Percentiles rank a stretch among this genome's conserved stretches.
Conservation (phyloP, 30 jellyfish, hydroid and myxozoan species). For the Mastigias papua region DNA sequence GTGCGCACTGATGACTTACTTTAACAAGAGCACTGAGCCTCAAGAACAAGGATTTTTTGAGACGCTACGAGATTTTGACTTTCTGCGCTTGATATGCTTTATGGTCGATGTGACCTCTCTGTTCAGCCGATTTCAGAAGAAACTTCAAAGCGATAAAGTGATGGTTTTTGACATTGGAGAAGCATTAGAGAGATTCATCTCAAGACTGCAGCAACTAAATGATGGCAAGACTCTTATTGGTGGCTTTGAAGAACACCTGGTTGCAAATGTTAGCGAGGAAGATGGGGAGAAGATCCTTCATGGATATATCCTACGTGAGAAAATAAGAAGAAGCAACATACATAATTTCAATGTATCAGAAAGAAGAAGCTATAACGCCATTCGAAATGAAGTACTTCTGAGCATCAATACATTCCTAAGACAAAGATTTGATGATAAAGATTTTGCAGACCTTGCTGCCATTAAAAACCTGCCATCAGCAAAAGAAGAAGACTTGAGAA, state of each 20-base stretch:
- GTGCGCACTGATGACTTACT: constrained; percentile 25
- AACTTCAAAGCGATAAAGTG: constrained; percentile 3
- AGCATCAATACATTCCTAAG: constrained; percentile 25
- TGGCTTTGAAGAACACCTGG: constrained; percentile 36
- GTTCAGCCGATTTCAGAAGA: constrained; percentile 34
- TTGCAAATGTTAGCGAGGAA: constrained; percentile 23
- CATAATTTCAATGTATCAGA: constrained; percentile 12
- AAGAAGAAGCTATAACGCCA: constrained; percentile 37
- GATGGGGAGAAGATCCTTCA: constrained; percentile 40
- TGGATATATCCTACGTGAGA: constrained; percentile 18
- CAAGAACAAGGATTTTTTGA: constrained; percentile 22
- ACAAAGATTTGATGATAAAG: constrained; percentile 33
- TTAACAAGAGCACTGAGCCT: constrained; percentile 36
- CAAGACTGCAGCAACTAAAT: constrained; percentile 38
- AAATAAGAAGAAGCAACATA: constrained; percentile 3
- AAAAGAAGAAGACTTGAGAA: constrained; percentile 34
- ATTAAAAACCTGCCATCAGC: constrained; percentile 52
- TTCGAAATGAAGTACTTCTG: constrained; percentile 35
- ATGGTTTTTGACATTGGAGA: constrained; percentile 24
- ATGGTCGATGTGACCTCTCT: constrained; percentile 38
- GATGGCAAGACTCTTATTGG: constrained; percentile 39
- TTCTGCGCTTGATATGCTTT: constrained; percentile 27
- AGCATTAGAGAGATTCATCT: constrained; percentile 35
- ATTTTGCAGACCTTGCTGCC: constrained; percentile 43
- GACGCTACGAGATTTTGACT: constrained; percentile 20